Percentiles rank a stretch among this genome's conserved stretches.
Evolutionary conservation across 2,113 vertebrate genomes (phyloP).

Genomic region (Forbesichthys papilliferus): DNA sequence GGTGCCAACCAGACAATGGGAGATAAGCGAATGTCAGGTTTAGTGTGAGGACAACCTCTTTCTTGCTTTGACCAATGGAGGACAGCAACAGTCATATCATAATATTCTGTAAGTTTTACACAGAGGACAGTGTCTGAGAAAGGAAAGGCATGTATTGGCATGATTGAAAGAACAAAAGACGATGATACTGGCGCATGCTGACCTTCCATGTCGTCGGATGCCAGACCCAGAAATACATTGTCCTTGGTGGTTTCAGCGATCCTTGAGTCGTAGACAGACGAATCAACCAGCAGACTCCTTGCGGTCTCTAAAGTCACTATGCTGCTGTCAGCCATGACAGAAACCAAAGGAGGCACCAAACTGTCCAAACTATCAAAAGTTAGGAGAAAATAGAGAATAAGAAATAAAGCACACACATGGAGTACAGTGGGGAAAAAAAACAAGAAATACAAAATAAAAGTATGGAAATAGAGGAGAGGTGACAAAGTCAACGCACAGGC

Average conservation of each 20-base stretch:
- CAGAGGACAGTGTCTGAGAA: not conserved
- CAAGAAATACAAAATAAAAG: constrained; percentile 2
- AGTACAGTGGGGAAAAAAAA: constrained; percentile 12
- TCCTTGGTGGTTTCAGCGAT: constrained; percentile 86
- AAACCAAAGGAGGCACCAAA: constrained; percentile 43
- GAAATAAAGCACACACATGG: constrained; percentile 19
- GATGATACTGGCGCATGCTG: constrained; percentile 28
- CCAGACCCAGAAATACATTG: constrained; percentile 70
- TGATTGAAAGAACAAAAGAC: not conserved
- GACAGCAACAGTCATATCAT: not conserved
- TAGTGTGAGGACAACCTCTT: not conserved
- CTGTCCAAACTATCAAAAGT: constrained; percentile 56
- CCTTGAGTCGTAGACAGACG: constrained; percentile 89
- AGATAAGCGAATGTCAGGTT: not conserved
- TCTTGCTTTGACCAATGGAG: not conserved
- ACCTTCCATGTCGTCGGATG: constrained; percentile 82
- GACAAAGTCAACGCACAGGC: constrained; percentile 41
- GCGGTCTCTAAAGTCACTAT: constrained; percentile 73
- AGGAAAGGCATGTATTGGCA: not conserved
- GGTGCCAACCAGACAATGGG: not conserved
- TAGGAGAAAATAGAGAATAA: constrained; percentile 21
- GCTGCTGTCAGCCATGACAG: constrained; percentile 88
- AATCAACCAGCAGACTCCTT: constrained; percentile 86
- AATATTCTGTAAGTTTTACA: not conserved
- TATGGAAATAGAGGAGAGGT: constrained; percentile 4